These are phyloP conservation scores for Allophyes oxyacanthae DNA, from an alignment of 2,888 invertebrate species.

Conservation along the genomic window DNA sequence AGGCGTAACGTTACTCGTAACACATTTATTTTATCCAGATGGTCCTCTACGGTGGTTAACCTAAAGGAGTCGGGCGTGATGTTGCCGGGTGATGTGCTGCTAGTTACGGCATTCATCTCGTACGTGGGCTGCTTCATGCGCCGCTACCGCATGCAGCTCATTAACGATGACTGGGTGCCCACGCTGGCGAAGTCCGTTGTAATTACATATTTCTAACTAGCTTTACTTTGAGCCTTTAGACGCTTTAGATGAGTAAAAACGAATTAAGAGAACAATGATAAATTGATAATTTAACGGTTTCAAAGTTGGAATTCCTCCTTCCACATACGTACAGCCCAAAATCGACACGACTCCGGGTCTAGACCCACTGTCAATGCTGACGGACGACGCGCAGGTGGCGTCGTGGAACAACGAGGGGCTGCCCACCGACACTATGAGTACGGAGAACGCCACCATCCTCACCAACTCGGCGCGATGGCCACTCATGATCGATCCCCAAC, in stretches of 20 bases:
- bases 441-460: conserved; percentile 98
- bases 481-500: conserved; percentile 97
- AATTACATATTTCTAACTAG: conserved; percentile 40
- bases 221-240: not conserved
- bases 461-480: conserved; percentile 97
- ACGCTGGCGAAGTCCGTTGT: conserved; percentile 92
- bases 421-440: conserved; percentile 97
- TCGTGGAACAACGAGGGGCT: conserved; percentile 98
- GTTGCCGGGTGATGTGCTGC: conserved; percentile 96
- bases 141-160: conserved; percentile 93
- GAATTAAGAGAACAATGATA: too few species aligned
- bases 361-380: conserved; percentile 95
- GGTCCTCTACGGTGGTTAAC: conserved; percentile 86
- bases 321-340: conserved; percentile 90
- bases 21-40: conserved; percentile 62
- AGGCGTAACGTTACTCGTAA: too few species aligned
- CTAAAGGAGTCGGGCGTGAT: conserved; percentile 93
- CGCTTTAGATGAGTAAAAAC: too few species aligned
- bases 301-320: too few species aligned
- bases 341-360: conserved; percentile 94
- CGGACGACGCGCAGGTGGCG: conserved; percentile 97
- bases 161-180: conserved; percentile 95
- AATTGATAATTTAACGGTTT: too few species aligned
- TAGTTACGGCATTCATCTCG: conserved; percentile 97
- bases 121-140: conserved; percentile 98